Base-by-base conservation (phyloP, 2,113 vertebrate species). In the Chrysemys picta region DNA sequence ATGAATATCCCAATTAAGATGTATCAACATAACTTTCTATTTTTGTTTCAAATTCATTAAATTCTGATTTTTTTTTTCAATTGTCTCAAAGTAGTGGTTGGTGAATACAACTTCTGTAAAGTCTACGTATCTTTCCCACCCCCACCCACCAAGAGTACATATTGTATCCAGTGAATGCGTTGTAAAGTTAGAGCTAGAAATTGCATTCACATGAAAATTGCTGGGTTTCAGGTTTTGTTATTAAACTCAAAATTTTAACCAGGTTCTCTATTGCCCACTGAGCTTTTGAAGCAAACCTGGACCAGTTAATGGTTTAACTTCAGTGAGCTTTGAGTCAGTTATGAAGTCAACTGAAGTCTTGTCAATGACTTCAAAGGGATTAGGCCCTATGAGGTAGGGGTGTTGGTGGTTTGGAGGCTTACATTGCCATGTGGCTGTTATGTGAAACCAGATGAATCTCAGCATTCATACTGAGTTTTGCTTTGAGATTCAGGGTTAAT, bases 11-110 rank as follows among this genome's bases (percentile, higher is more conserved):
- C 35, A 69, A n/a, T 38, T 69, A 38, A 69, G 9, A 38, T 21
- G 2, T 19, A 69, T 69, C n/a, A 35, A 35, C 13, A 35, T 14
- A 16, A 29, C 27, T 62, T 62, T 31, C 59, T 62, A 62, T 31
- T 62, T 62, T 31, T 31, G 54, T 95, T 92, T 69, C 75, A 87
- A 65, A 91, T 62, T 59, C 10, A 59, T 59, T 14, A 62, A 31
- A 62, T 62, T 62, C 27, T 16, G 10, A 62, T 31, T 62, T 31
- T 62, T 59, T 25, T 25, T 2, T 10, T 10, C 5, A 62, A 35
- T 65, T 7, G 35, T 69, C 35, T 69, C 35, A n/a, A 38, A 72
- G 5, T 72, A n/a, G 17, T 69, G 78, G 0, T 50, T 19, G 3
- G 3, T 54, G 3, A 65, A 59, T 57, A 79, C 49, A 49, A 84